Percentiles rank a stretch among this genome's conserved stretches.
Conservation (phyloP, 1,140 invertebrate genomes). For the Cotesia glomerata region DNA sequence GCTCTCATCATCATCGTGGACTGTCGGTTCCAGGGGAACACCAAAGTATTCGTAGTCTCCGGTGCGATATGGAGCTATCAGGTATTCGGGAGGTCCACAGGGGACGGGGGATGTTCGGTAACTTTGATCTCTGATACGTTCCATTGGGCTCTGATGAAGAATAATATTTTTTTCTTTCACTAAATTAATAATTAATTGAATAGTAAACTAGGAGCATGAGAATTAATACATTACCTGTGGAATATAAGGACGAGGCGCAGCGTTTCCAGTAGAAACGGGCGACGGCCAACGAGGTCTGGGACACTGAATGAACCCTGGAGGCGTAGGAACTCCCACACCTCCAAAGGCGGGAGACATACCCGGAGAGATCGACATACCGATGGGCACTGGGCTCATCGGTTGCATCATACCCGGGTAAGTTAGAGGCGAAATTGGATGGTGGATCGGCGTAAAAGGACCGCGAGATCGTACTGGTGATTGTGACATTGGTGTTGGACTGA, state of each 20-base stretch:
- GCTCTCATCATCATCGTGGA: conserved; percentile 70
- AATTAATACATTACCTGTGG: conserved; percentile 48
- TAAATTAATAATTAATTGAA: too few species aligned
- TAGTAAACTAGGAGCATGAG: too few species aligned
- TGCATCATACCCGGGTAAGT: conserved; percentile 53
- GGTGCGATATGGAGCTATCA: conserved; percentile 69
- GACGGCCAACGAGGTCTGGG: conserved; percentile 71
- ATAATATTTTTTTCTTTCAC: conserved; percentile 19
- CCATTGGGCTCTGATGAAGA: conserved; percentile 44
- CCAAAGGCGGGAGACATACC: conserved; percentile 58
- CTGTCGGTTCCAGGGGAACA: conserved; percentile 71
- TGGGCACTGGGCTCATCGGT: conserved; percentile 58
- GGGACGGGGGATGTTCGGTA: conserved; percentile 61
- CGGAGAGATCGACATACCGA: conserved; percentile 56
- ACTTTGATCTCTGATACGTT: conserved; percentile 37
- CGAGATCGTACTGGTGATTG: conserved; percentile 32
- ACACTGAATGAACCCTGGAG: conserved; percentile 63
- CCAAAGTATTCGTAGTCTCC: conserved; percentile 70
- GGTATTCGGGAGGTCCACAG: conserved; percentile 69
- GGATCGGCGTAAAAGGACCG: conserved; percentile 44
- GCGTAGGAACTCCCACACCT: conserved; percentile 37
- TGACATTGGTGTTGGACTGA: conserved; percentile 39
- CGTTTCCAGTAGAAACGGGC: conserved; percentile 54
- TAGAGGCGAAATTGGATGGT: conserved; percentile 50
- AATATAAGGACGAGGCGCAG: conserved; percentile 57